Conservation (phyloP, 2,888 invertebrate species). For the Arge pagana region DNA sequence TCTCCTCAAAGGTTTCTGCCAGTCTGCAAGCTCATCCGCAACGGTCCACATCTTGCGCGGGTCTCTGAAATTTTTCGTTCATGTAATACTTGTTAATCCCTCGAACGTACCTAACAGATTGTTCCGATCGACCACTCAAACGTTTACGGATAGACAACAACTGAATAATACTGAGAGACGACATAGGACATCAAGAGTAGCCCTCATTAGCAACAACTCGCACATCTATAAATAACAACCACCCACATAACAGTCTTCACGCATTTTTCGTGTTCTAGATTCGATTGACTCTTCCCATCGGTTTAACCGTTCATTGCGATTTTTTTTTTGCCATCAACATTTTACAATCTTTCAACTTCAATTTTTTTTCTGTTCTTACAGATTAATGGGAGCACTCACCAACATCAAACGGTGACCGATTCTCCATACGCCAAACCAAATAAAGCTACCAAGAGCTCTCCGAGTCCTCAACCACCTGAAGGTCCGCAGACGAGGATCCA, state of each 20-base stretch:
- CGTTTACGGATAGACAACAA: slow-evolving; percentile 6
- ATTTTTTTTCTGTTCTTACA: slow-evolving; percentile 47
- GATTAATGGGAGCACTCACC: slow-evolving; percentile 68
- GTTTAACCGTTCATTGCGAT: neutral
- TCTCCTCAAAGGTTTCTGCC: slow-evolving; percentile 39
- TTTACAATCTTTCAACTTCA: no score
- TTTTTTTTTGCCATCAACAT: no score
- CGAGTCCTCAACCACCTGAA: slow-evolving; percentile 61
- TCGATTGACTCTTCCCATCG: neutral
- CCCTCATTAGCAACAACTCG: slow-evolving; percentile 16
- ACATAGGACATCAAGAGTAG: no score
- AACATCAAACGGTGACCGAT: slow-evolving; percentile 70
- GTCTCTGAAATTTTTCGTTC: slow-evolving; percentile 26
- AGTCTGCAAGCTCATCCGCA: slow-evolving; percentile 47
- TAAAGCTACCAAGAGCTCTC: slow-evolving; percentile 64
- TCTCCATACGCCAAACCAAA: slow-evolving; percentile 72
- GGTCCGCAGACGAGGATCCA: slow-evolving; percentile 49
- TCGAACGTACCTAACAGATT: neutral
- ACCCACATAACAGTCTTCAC: slow-evolving; percentile 19
- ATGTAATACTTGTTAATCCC: slow-evolving; percentile 7
- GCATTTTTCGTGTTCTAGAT: slow-evolving; percentile 3
- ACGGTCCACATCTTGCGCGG: slow-evolving; percentile 42
- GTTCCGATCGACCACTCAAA: slow-evolving; percentile 7
- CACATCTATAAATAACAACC: slow-evolving; percentile 15
- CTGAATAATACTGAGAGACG: neutral